Evolutionary conservation across 2,113 vertebrate genomes (phyloP), one percentile per base, ranked within the genome.

Genomic region (Takifugu flavidus): DNA sequence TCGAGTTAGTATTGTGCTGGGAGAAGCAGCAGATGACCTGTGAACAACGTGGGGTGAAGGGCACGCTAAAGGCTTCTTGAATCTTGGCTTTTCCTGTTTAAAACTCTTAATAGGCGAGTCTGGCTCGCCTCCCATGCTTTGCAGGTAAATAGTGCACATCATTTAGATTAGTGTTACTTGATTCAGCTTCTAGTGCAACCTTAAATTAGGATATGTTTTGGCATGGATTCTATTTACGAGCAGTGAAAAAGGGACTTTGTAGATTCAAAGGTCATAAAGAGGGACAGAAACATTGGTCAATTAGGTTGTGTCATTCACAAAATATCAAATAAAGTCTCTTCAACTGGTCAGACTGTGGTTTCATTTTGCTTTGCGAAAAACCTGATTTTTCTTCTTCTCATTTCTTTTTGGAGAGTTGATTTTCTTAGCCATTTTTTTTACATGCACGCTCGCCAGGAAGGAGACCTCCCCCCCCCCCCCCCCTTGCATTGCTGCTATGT

Each of bases 131-230:
- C 52, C 76, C 80, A 78, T 72, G 81, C 72, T 74, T 74, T 42
- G 75, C 61, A 75, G 79, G 77, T 77, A 83, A 84, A 82, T 90
- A 91, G 87, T 87, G 87, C 87, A 90, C 88, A 85, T 87, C 65
- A 50, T 74, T 85, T 76, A 62, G 79, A 86, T 88, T 91, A 88
- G 85, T 91, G 89, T 89, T 90, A 79, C 84, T 67, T 71, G 78
- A 87, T 84, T 89, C 73, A 60, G 62, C 79, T 78, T 78, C 85
- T 86, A 91, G 89, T 90, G 89, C 89, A 89, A 90, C 84, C 75
- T 51, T 86, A 64, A 68, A 70, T 77, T 59, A 59, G 68, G 77
- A 80, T 76, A 71, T 78, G 76, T 82, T 82, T 89, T 86, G 82
- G 81, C 80, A 74, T 87, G 77, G 75, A 77, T 75, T 82, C 75